Conservation (phyloP, 2,797 vertebrate genomes). For the Cynodonichthys magdalenae region DNA sequence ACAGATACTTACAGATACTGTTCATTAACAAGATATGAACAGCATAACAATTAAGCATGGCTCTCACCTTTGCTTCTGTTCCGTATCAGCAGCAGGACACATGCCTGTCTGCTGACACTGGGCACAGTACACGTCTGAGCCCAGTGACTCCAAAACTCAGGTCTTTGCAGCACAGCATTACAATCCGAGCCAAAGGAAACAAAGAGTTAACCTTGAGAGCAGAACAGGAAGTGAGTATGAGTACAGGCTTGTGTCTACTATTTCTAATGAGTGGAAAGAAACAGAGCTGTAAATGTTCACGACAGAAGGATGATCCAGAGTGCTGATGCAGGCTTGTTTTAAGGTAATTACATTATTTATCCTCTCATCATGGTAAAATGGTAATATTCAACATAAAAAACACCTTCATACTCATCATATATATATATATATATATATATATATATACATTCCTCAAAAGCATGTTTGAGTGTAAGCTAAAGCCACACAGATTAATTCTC, state of each 20-base stretch:
- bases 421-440: not conserved
- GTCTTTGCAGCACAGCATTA: conserved; percentile 54
- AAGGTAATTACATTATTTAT: not conserved
- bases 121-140: conserved; percentile 20
- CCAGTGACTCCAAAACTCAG: conserved; percentile 25
- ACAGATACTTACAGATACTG: conserved; percentile 16
- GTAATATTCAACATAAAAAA: not conserved
- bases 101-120: conserved; percentile 55
- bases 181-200: conserved; percentile 43
- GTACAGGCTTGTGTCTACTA: conserved; percentile 31
- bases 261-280: conserved; percentile 54
- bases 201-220: conserved; percentile 57
- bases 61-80: conserved; percentile 63
- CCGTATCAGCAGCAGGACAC: conserved; percentile 55
- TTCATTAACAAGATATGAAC: not conserved
- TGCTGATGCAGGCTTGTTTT: not conserved
- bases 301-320: conserved; percentile 49
- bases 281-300: conserved; percentile 15
- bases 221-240: conserved; percentile 67
- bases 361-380: not conserved
- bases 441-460: not conserved
- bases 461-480: not conserved
- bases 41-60: not conserved
- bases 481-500: conserved; percentile 7
- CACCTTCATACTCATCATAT: not conserved